phyloP scores from a whole-genome alignment of 2,888 invertebrate genomes.

The Marasmarcha lunaedactyla region DNA sequence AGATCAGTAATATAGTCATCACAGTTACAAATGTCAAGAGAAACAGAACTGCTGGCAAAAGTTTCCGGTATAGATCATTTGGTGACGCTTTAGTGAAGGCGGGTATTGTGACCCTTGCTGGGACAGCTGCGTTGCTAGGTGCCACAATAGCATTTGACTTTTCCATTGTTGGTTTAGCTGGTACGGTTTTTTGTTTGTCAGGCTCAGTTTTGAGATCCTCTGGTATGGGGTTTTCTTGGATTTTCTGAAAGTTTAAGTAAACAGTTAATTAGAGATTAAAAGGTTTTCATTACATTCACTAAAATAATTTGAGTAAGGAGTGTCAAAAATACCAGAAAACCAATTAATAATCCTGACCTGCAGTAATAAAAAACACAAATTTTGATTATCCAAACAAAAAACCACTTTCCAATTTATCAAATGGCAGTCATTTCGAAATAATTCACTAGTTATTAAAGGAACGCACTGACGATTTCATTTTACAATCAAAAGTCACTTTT shows the following conservation, averaged over 20 bases:
- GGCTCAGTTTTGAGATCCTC: conserved; percentile 19
- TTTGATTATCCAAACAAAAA: too few relatives aligned
- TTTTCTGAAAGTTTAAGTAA: conserved; percentile 37
- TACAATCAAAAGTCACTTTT: conserved; percentile 19
- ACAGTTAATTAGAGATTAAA: too few relatives aligned
- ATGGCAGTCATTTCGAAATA: conserved; percentile 4
- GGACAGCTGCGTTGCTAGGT: conserved; percentile 17
- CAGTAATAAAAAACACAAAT: too few relatives aligned
- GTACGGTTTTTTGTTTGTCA: conserved; percentile 26
- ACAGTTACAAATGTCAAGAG: conserved; percentile 84
- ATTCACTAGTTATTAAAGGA: conserved; percentile 3
- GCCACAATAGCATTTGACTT: conserved; percentile 19
- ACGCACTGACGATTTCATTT: conserved; percentile 23
- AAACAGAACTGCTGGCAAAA: conserved; percentile 79
- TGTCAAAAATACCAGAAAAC: too few relatives aligned
- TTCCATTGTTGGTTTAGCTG: conserved; percentile 20
- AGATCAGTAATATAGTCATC: conserved; percentile 81
- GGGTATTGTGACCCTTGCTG: conserved; percentile 30
- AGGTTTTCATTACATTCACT: too few relatives aligned
- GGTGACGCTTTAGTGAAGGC: conserved; percentile 48
- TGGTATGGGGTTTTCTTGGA: conserved; percentile 33
- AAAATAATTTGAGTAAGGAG: too few relatives aligned
- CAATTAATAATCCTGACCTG: too few relatives aligned
- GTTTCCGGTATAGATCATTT: conserved; percentile 54
- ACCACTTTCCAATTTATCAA: too few relatives aligned